Evolutionary conservation across 2,113 vertebrate species (phyloP).

Genomic region (Corythaixoides concolor): DNA sequence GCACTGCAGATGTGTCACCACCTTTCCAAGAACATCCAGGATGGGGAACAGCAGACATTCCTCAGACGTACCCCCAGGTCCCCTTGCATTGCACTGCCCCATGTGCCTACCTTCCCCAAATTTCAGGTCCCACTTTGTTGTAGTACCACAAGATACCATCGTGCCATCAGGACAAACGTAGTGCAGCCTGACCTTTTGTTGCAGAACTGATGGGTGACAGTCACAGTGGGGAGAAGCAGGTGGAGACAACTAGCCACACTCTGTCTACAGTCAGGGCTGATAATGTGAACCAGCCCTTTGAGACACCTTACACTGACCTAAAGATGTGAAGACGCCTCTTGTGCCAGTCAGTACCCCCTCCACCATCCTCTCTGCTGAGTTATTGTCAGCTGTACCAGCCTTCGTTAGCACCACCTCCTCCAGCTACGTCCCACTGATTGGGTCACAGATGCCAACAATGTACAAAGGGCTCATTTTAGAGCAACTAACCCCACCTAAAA

Average conservation of each 20-base stretch:
- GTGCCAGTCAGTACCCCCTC: slow-evolving; percentile 8
- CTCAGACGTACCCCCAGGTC: fast-evolving
- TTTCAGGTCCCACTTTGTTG: background rate
- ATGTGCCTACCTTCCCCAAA: background rate
- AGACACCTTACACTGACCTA: background rate
- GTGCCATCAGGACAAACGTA: background rate
- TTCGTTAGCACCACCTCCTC: slow-evolving; percentile 57
- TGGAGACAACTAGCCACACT: background rate
- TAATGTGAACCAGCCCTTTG: background rate
- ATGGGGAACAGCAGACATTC: background rate
- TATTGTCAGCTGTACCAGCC: slow-evolving; percentile 55
- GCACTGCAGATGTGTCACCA: background rate
- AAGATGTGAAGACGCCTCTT: background rate
- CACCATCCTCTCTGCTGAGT: background rate
- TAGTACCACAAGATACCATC: background rate
- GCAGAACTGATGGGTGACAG: background rate
- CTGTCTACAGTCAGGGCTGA: background rate
- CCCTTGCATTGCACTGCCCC: background rate
- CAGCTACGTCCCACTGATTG: slow-evolving; percentile 53
- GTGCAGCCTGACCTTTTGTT: background rate
- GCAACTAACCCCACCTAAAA: slow-evolving; percentile 33
- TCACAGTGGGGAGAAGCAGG: background rate
- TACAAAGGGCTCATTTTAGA: slow-evolving; percentile 75
- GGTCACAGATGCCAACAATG: slow-evolving; percentile 63
- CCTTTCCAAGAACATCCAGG: background rate